Evolutionary conservation across 2,113 vertebrate genomes (phyloP), one percentile per base, ranked within the genome.

Genomic region (Paramisgurnus dabryanus): DNA sequence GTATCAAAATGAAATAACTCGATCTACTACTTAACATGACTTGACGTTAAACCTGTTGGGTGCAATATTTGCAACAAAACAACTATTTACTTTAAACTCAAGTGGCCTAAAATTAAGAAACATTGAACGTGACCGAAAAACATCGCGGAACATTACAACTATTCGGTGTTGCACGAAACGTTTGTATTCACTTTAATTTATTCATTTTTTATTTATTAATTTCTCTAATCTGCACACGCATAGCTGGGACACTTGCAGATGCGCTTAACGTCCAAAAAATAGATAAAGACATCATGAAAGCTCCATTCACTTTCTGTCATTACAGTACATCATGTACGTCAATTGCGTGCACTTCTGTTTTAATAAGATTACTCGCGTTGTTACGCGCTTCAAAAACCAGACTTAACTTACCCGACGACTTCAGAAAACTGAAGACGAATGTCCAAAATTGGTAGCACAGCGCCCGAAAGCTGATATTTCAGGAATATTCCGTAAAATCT

Each of bases 351-450:
- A 50, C 49, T 58, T 72, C 50, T 15, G n/a, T 61, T 34, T 74
- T 43, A 22, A 74, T 40, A 2, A 40, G 15, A 72, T 60, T 45
- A 43, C 55, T 41, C 53, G 15, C 41, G 50, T 72, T 60, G 17
- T 45, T 0, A 77, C 39, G 34, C 69, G 40, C 22, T 79, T 27
- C 55, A 18, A 61, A 13, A 40, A 60, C 15, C 57, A 73, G 87
- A 88, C 60, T 84, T 67, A 86, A 91, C 88, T 93, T 84, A 93
- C 91, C 91, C 80, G 85, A 75, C 22, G 68, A 74, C 83, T 84
- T 78, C 22, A 69, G 80, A 50, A 69, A 53, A 65, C 40, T 55
- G 77, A 79, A 34, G 6, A 2, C 8, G 13, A 58, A 66, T 78
- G 60, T 27, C 10, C 40, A 11, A 74, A 61, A 45, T 60, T 8